A percentile compares a stretch with the other conserved stretches of the same genome.
phyloP scores from a whole-genome alignment of 2,888 invertebrate species.

The Auanema sp. region DNA sequence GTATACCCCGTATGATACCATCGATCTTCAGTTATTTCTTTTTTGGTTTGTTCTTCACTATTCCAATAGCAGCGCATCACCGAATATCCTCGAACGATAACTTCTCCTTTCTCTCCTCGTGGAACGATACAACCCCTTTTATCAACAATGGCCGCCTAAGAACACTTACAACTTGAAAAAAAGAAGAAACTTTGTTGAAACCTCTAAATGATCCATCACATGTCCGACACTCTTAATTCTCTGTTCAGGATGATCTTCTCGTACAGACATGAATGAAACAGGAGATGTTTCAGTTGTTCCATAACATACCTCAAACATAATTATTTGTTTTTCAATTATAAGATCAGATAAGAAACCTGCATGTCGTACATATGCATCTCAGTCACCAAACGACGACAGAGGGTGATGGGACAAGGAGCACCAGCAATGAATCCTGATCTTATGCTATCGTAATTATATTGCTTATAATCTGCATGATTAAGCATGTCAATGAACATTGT shows the following conservation, averaged over 20 bases:
- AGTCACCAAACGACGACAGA: conserved; percentile 66
- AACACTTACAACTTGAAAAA: background rate
- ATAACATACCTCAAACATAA: conserved; percentile 66
- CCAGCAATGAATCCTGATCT: conserved; percentile 75
- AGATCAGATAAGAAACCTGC: conserved; percentile 34
- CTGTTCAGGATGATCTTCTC: conserved; percentile 67
- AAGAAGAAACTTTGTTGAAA: conserved; percentile 31
- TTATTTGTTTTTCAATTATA: conserved; percentile 5
- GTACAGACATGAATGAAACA: conserved; percentile 69
- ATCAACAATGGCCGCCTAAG: conserved; percentile 54
- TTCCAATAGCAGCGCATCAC: conserved; percentile 81
- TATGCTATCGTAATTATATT: conserved; percentile 63
- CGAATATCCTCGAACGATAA: conserved; percentile 71
- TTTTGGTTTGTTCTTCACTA: conserved; percentile 76
- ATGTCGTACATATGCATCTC: conserved; percentile 64
- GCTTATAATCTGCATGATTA: conserved; percentile 63
- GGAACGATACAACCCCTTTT: conserved; percentile 49
- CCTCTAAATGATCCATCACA: conserved; percentile 70
- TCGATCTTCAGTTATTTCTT: conserved; percentile 73
- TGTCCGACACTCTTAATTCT: conserved; percentile 70
- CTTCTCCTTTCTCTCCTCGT: conserved; percentile 57
- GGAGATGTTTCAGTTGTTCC: conserved; percentile 73
- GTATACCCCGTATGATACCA: conserved; percentile 81
- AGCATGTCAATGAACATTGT: conserved; percentile 69
- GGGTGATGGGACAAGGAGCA: conserved; percentile 72